These are phyloP conservation scores for Sylvilagus floridanus DNA, from an alignment of 2,797 vertebrate species.

Conservation along the genomic window DNA sequence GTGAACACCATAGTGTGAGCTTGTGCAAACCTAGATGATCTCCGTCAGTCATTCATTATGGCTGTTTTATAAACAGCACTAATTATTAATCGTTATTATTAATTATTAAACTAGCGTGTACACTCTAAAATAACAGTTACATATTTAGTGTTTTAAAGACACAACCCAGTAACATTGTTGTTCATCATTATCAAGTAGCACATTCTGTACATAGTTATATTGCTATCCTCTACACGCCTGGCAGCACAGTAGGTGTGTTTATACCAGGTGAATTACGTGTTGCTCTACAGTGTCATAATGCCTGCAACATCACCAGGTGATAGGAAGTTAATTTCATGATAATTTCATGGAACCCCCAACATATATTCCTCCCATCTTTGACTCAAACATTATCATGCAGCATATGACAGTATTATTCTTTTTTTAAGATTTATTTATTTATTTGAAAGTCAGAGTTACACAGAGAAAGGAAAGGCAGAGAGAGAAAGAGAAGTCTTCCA, in stretches of 20 bases:
- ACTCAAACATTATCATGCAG: background rate
- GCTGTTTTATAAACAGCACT: too few species aligned
- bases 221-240: background rate
- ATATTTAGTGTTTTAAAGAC: background rate
- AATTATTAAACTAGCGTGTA: background rate
- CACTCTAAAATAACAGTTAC: background rate
- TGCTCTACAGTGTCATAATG: background rate
- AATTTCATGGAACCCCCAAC: background rate
- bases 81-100: too few species aligned
- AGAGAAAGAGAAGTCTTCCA: too few species aligned
- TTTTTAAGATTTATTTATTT: too few species aligned
- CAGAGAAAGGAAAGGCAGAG: too few species aligned
- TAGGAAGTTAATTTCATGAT: background rate
- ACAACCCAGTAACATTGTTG: background rate
- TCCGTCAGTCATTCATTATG: background rate
- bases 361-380: background rate
- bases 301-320: too few species aligned
- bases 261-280: background rate
- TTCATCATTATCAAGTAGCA: background rate
- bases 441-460: too few species aligned
- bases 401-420: background rate
- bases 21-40: background rate
- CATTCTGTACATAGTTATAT: background rate
- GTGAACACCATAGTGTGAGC: background rate
- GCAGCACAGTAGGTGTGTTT: background rate